Evolutionary conservation across 2,113 vertebrate species (phyloP).

Genomic region (Sceloporus tristichus): DNA sequence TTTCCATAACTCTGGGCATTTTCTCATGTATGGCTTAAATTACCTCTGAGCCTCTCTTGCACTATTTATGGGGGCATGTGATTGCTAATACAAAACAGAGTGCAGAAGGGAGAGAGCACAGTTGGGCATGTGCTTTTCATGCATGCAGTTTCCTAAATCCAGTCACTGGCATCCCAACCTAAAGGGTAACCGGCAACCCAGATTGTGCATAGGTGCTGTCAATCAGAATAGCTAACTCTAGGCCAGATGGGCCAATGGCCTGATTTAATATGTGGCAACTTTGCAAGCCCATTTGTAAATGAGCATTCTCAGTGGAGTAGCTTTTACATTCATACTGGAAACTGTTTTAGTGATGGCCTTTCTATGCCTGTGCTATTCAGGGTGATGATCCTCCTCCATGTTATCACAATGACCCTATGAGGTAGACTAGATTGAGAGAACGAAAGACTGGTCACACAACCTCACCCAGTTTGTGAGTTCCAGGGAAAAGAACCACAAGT

Average conservation of each 20-base stretch:
- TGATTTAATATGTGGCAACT: background rate
- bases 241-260: background rate
- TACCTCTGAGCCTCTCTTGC: conserved; percentile 8
- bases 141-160: background rate
- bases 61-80: background rate
- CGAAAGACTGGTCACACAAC: no score
- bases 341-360: background rate
- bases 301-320: background rate
- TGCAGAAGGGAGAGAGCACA: background rate
- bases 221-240: background rate
- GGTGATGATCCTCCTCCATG: background rate
- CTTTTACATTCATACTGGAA: background rate
- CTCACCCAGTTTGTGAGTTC: no score
- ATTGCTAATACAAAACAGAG: conserved; percentile 10
- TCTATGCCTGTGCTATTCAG: background rate
- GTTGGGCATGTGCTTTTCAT: background rate
- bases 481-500: no score
- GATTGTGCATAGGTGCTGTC: background rate
- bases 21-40: conserved; percentile 11
- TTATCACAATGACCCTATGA: background rate
- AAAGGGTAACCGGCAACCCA: background rate
- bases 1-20: background rate
- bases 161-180: background rate
- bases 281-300: background rate
- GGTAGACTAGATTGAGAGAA: background rate